Base-by-base conservation (phyloP, 2,888 invertebrate genomes). In the Parnassius mnemosyne region DNA sequence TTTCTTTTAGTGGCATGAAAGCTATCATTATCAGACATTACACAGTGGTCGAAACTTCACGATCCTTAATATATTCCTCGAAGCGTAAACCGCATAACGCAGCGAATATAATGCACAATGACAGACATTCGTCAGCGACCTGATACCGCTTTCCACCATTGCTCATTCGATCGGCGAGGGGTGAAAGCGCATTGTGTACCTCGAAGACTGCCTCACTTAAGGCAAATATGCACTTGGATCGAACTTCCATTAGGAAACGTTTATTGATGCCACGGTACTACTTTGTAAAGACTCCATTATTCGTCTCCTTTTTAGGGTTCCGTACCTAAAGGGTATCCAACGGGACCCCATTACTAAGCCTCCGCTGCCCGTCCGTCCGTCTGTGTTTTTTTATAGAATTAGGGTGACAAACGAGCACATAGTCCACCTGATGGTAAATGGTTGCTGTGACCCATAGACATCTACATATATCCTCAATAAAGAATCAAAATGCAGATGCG, bases 91-190 rank as follows among this genome's bases (percentile, higher is more conserved):
- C 49, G 49, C 49, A 49, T 49, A 49, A 47, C 53, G 34, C 57
- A 50, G 16, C 20, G 44, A 25, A 42, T 42, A n/a, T 44, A 52
- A 25, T 58, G 20, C 44, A 58, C 53, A 52, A 56, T 52, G 47
- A 3, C 52, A 53, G 52, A 51, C 51, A 52, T 51, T 55, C 44
- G 52, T 41, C 57, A 11, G 41, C 9, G 13, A n/a, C 16, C 52
- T n/a, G 52, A 57, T 13, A 52, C 56, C 41, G 56, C 56, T 61
- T 61, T 61, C 56, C 61, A 56, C 46, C 51, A 61, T 61, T 61
- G 61, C 52, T 61, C 47, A 53, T 51, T 61, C 52, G 61, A 34
- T 11, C 49, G 16, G 52, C 47, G 56, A 51, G 56, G 61, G 46
- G 61, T 41, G 61, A 61, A 61, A 61, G 61, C 52, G 61, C 47